These are phyloP conservation scores for Apotomis turbidana DNA, from an alignment of 2,888 invertebrate species.

Conservation along the genomic window DNA sequence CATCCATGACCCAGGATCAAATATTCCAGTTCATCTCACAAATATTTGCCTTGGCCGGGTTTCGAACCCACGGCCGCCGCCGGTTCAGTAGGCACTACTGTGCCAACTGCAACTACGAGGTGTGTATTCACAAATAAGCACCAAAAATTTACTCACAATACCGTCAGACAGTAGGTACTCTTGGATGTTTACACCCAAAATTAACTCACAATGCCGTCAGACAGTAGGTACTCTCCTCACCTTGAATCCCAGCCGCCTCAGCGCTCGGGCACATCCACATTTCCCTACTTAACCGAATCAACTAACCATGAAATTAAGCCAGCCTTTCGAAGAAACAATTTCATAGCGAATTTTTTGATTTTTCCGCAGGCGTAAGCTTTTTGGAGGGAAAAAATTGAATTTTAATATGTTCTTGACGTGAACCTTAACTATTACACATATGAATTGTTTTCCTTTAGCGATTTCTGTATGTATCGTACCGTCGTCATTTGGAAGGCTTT, in stretches of 20 bases:
- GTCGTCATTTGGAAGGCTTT: constrained; percentile 34
- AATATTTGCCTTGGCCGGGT: too few species aligned
- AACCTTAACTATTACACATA: constrained; percentile 1
- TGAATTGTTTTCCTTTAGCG: background rate
- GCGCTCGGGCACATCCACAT: constrained; percentile 21
- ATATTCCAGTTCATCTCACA: too few species aligned
- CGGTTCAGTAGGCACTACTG: too few species aligned
- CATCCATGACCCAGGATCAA: too few species aligned
- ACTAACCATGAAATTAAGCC: constrained; percentile 41
- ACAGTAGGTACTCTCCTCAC: constrained; percentile 21
- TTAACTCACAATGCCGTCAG: background rate
- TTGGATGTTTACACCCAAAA: too few species aligned
- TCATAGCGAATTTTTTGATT: constrained; percentile 36
- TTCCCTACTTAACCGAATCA: constrained; percentile 36
- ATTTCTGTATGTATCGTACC: constrained; percentile 4
- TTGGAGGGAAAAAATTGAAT: constrained; percentile 36
- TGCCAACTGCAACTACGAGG: too few species aligned
- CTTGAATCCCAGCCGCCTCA: constrained; percentile 3
- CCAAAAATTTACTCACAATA: too few species aligned
- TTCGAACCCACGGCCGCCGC: too few species aligned
- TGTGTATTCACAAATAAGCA: too few species aligned
- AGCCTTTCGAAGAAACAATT: constrained; percentile 39
- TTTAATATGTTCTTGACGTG: background rate
- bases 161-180: too few species aligned
- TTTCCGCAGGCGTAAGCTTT: constrained; percentile 35